phyloP scores from a whole-genome alignment of 2,113 vertebrate genomes.

The Chaetura pelagica region DNA sequence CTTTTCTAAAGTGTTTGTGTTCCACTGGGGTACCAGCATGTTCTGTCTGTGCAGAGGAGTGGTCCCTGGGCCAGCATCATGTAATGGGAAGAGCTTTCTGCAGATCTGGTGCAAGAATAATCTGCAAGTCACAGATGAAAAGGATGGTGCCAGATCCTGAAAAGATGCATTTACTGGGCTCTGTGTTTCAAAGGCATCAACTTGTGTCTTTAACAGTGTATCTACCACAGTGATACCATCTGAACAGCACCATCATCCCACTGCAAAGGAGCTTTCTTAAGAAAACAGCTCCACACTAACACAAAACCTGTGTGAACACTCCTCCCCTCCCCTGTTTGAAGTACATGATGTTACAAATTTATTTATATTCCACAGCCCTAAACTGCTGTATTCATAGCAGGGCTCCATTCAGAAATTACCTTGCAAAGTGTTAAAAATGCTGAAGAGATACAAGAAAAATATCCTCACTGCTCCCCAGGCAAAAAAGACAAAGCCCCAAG shows the following conservation, averaged over 20 bases:
- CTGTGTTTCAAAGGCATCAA: background rate
- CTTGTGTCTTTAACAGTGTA: background rate
- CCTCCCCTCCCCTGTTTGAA: background rate
- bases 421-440: slow-evolving; percentile 87
- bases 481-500: slow-evolving; percentile 86
- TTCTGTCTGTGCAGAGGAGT: background rate
- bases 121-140: background rate
- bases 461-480: slow-evolving; percentile 80
- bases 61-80: background rate
- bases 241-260: background rate
- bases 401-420: slow-evolving; percentile 70
- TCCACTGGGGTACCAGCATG: too few species aligned
- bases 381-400: background rate
- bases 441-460: slow-evolving; percentile 85
- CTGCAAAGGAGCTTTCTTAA: background rate
- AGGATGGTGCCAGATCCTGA: background rate
- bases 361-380: background rate
- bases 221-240: background rate
- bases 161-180: background rate
- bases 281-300: background rate
- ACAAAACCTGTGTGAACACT: background rate
- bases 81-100: background rate
- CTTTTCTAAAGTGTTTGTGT: background rate
- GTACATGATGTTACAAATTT: background rate
- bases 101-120: background rate